A percentile compares a stretch with the other conserved stretches of the same genome.
phyloP scores from a whole-genome alignment of 2,888 invertebrate species.

The Ichneumon xanthorius region DNA sequence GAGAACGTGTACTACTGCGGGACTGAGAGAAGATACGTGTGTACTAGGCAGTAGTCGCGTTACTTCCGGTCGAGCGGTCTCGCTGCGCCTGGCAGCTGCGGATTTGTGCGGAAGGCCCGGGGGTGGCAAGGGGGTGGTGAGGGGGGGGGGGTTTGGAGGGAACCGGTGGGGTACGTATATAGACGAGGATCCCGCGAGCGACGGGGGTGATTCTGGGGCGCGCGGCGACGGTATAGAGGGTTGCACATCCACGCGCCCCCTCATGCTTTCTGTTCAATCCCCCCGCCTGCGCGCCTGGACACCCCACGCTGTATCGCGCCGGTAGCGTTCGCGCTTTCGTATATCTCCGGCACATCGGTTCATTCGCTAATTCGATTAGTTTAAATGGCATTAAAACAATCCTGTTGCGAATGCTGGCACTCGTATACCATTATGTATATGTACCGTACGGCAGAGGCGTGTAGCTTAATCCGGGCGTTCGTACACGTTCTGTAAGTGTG shows the following conservation, averaged over 20 bases:
- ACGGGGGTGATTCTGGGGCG: slow-evolving; percentile 76
- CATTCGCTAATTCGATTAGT: slow-evolving; percentile 87
- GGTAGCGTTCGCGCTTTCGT: slow-evolving; percentile 75
- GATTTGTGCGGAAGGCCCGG: slow-evolving; percentile 80
- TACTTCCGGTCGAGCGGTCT: slow-evolving; percentile 84
- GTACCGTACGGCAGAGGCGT: slow-evolving; percentile 24
- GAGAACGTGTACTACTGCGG: slow-evolving; percentile 56
- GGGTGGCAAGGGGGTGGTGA: slow-evolving; percentile 52
- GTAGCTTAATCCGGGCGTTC: slow-evolving; percentile 42
- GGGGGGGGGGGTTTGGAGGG: slow-evolving; percentile 22
- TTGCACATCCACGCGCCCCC: slow-evolving; percentile 78
- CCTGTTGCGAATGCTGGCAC: slow-evolving; percentile 85
- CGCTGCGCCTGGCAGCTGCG: slow-evolving; percentile 85
- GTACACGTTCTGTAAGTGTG: background rate
- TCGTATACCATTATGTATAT: slow-evolving; percentile 53
- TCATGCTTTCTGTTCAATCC: slow-evolving; percentile 66
- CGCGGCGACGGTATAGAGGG: slow-evolving; percentile 65
- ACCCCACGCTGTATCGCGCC: slow-evolving; percentile 62
- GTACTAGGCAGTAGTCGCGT: slow-evolving; percentile 85
- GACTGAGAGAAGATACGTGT: slow-evolving; percentile 77
- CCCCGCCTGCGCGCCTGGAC: slow-evolving; percentile 70
- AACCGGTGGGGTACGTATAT: slow-evolving; percentile 54
- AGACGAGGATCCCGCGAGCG: slow-evolving; percentile 61
- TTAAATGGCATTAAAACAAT: slow-evolving; percentile 88
- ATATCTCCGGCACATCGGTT: slow-evolving; percentile 81